Percentiles rank a stretch among this genome's conserved stretches.
Evolutionary conservation across 2,888 invertebrate species (phyloP).

Genomic region (Macrophya annulata): DNA sequence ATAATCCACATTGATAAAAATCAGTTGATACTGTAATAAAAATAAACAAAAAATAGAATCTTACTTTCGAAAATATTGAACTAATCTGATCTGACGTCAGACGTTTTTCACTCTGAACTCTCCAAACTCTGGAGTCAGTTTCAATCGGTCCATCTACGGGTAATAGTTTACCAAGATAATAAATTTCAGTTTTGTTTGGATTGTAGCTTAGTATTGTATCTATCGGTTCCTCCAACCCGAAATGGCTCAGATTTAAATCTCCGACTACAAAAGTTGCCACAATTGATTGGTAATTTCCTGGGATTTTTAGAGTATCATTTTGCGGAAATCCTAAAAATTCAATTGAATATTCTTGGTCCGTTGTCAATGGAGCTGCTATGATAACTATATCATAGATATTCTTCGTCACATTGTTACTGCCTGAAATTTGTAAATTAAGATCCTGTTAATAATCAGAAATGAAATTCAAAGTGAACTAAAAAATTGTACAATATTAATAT

Average conservation of each 20-base stretch:
- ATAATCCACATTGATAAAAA: neutral
- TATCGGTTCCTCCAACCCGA: conserved; percentile 76
- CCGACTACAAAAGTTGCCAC: conserved; percentile 82
- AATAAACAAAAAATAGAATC: conserved; percentile 19
- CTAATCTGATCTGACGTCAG: conserved; percentile 79
- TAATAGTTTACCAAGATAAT: conserved; percentile 78
- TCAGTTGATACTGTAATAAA: neutral
- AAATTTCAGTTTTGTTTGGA: conserved; percentile 77
- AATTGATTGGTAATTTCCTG: conserved; percentile 81
- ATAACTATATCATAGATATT: conserved; percentile 82
- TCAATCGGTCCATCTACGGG: conserved; percentile 72
- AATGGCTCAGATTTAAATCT: conserved; percentile 79
- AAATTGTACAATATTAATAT: conserved; percentile 34
- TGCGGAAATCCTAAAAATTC: conserved; percentile 79
- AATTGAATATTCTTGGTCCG: conserved; percentile 77
- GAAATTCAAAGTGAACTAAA: neutral
- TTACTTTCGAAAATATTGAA: conserved; percentile 79
- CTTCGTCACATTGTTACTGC: conserved; percentile 63
- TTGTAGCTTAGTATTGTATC: conserved; percentile 80
- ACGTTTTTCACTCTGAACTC: conserved; percentile 81
- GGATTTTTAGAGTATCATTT: conserved; percentile 70
- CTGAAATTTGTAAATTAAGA: conserved; percentile 62
- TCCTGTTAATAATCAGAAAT: neutral
- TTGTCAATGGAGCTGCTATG: conserved; percentile 82
- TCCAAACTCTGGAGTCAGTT: conserved; percentile 79